phyloP scores from a whole-genome alignment of 2,797 vertebrate species.

The Hypotaenidia okinawae region DNA sequence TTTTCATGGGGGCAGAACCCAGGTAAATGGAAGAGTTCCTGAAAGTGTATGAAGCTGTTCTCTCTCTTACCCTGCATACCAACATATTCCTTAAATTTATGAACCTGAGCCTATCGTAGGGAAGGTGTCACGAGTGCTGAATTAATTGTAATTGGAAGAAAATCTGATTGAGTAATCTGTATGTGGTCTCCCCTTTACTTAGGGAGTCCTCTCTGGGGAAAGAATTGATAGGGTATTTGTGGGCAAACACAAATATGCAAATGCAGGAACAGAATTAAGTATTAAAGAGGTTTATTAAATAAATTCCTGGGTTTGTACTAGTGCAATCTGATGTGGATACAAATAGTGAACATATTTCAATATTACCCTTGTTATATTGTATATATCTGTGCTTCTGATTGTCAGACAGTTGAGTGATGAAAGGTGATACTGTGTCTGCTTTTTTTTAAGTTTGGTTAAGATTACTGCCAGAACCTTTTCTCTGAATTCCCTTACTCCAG shows the following conservation, averaged over 20 bases:
- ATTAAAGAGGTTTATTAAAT: neutral
- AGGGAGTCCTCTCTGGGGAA: accelerated
- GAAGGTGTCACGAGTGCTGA: neutral
- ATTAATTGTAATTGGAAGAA: neutral
- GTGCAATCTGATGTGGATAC: neutral
- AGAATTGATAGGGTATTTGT: neutral
- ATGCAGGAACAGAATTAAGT: neutral
- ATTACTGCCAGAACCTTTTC: neutral
- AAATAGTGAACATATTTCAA: neutral
- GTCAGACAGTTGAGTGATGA: neutral
- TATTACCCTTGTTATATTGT: neutral
- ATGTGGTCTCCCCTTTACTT: neutral
- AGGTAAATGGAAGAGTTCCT: neutral
- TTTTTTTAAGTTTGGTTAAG: neutral
- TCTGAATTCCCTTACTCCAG: neutral
- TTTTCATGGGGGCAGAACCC: neutral
- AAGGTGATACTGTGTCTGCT: neutral
- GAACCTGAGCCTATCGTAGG: neutral
- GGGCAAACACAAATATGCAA: neutral
- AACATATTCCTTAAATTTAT: neutral
- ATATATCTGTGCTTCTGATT: neutral
- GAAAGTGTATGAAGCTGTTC: neutral
- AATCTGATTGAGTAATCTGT: neutral
- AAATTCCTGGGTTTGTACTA: neutral
- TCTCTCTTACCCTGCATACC: neutral